Evolutionary conservation across 1,140 invertebrate genomes (phyloP).

Genomic region (Heliconius melpomene): DNA sequence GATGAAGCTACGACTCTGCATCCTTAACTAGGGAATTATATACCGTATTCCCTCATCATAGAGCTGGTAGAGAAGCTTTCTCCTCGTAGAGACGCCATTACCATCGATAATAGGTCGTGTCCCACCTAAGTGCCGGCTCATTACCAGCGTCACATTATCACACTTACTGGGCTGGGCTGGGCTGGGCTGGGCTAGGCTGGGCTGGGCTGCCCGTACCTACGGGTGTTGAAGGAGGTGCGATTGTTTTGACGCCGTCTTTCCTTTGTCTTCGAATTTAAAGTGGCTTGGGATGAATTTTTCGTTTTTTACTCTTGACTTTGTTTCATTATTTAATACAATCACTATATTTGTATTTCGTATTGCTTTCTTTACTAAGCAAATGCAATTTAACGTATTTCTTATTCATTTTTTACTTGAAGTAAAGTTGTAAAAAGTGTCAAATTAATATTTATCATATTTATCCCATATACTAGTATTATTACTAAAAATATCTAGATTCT

Average conservation of each 20-base stretch:
- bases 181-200: too few species aligned
- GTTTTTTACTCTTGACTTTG: background rate
- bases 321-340: background rate
- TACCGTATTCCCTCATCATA: constrained; percentile 20
- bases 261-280: constrained; percentile 21
- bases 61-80: constrained; percentile 20
- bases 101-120: constrained; percentile 63
- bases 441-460: too few species aligned
- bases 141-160: constrained; percentile 43
- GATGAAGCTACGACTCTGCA: constrained; percentile 26
- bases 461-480: background rate
- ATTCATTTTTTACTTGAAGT: too few species aligned
- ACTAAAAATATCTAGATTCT: constrained; percentile 19
- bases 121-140: constrained; percentile 55
- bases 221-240: constrained; percentile 32
- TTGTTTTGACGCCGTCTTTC: constrained; percentile 30
- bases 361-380: too few species aligned
- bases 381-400: too few species aligned
- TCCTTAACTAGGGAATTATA: background rate
- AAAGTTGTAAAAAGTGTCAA: too few species aligned
- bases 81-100: constrained; percentile 54
- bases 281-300: background rate
- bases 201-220: background rate
- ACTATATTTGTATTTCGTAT: too few species aligned
- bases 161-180: constrained; percentile 15